Evolutionary conservation across 2,113 vertebrate species (phyloP).

Genomic region (Morone saxatilis): DNA sequence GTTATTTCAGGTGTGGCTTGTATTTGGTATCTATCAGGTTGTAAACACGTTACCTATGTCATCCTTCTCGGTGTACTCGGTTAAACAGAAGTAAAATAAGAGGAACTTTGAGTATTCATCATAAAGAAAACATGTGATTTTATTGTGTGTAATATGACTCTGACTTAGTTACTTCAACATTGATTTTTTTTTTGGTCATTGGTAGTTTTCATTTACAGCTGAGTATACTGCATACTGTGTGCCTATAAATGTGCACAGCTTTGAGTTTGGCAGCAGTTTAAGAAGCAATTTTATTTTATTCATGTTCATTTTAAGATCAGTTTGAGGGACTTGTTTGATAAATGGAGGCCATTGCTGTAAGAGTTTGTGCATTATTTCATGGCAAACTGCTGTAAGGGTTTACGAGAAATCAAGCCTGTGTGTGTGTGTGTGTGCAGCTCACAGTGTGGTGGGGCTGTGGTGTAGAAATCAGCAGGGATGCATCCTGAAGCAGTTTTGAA

Average conservation of each 20-base stretch:
- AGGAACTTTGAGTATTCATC: conserved; percentile 1
- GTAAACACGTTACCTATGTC: neutral
- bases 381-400: conserved; percentile 31
- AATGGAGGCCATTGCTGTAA: conserved; percentile 3
- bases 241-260: neutral
- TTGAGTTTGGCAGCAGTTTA: conserved; percentile 33
- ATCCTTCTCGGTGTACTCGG: neutral
- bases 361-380: conserved; percentile 22
- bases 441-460: conserved; percentile 14
- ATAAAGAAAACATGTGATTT: neutral
- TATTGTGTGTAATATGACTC: neutral
- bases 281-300: conserved; percentile 1
- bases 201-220: neutral
- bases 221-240: too few relatives aligned
- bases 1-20: conserved; percentile 6
- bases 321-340: conserved; percentile 24
- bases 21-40: conserved; percentile 3
- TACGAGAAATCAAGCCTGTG: conserved; percentile 22
- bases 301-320: conserved; percentile 8
- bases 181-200: neutral
- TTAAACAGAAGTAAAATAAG: conserved; percentile 19
- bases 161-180: neutral
- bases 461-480: conserved; percentile 39
- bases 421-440: neutral
- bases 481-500: conserved; percentile 45